Conservation (phyloP, 2,113 vertebrate species). For the Etheostoma spectabile region DNA sequence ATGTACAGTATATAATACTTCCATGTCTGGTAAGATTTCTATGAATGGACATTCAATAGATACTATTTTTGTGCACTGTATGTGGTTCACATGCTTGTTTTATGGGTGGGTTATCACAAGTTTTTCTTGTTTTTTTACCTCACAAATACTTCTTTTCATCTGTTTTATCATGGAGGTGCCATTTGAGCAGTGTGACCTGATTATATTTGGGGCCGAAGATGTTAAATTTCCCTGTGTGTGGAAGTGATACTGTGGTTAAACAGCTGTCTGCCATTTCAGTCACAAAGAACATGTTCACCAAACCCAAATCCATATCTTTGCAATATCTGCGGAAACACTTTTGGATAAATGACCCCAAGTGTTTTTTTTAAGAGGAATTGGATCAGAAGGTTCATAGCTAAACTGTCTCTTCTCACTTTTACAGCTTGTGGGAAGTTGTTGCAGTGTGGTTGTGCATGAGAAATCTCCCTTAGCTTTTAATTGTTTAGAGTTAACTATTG, state of each 20-base stretch:
- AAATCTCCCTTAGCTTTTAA: background rate
- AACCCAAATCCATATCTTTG: background rate
- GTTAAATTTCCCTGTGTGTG: background rate
- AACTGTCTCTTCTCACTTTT: background rate
- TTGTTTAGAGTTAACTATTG: background rate
- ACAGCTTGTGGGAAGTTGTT: background rate
- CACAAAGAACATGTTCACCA: background rate
- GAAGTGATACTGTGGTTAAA: constrained; percentile 21
- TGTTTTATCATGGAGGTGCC: background rate
- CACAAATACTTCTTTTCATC: background rate
- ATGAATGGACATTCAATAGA: background rate
- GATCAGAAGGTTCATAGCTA: too few species aligned
- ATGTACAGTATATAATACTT: too few species aligned
- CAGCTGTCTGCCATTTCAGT: background rate
- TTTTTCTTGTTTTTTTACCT: background rate
- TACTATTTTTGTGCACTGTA: background rate
- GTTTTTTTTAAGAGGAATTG: background rate
- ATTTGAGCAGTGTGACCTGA: background rate
- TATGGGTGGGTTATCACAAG: background rate
- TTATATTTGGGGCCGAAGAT: background rate
- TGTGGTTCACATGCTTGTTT: background rate
- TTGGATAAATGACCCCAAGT: background rate
- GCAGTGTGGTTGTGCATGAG: background rate
- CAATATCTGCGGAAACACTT: background rate
- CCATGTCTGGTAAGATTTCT: background rate